These are phyloP conservation scores for Trimorus sp. DNA, from an alignment of 2,888 invertebrate genomes.

Conservation along the genomic window DNA sequence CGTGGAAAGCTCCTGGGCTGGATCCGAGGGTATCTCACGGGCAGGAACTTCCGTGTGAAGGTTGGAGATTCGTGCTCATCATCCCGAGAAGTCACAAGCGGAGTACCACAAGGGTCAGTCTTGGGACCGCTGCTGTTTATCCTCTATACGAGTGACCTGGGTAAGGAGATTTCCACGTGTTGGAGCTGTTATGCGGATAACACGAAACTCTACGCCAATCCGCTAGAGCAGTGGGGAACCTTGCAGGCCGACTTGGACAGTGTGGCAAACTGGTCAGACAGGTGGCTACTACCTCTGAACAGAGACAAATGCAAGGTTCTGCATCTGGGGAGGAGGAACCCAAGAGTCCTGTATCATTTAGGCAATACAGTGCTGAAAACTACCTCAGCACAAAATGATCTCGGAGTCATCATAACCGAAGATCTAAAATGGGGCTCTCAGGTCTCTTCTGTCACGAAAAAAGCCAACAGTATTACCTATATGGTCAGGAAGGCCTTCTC, in stretches of 20 bases:
- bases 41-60: background rate
- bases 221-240: background rate
- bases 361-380: background rate
- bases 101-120: too few species aligned
- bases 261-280: background rate
- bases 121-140: background rate
- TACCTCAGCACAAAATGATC: background rate
- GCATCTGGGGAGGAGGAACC: background rate
- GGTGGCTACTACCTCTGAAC: background rate
- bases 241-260: background rate
- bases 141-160: background rate
- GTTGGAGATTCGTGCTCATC: background rate
- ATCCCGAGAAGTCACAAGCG: background rate
- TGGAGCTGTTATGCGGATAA: background rate
- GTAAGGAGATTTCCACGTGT: background rate
- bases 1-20: slow-evolving; percentile 1
- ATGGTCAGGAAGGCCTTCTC: background rate
- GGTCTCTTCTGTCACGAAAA: background rate
- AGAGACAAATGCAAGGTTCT: background rate
- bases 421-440: background rate
- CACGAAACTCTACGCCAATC: background rate
- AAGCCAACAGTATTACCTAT: background rate
- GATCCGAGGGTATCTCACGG: background rate
- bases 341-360: background rate
- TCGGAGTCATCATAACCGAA: background rate